Evolutionary conservation across 2,888 invertebrate genomes (phyloP).

Genomic region (Diloba caeruleocephala): DNA sequence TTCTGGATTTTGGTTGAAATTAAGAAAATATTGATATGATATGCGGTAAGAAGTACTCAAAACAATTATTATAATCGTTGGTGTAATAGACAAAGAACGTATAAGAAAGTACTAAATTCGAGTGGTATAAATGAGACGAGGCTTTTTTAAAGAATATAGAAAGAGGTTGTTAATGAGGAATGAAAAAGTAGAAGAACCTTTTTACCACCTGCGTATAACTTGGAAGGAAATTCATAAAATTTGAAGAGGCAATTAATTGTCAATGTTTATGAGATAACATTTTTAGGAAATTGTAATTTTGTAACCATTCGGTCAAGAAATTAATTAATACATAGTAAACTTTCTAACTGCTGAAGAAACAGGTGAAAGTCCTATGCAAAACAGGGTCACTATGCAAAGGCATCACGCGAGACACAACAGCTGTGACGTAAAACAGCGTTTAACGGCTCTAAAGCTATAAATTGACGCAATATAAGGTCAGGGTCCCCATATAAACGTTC

Average conservation of each 20-base stretch:
- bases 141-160: too few species aligned
- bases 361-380: constrained; percentile 81
- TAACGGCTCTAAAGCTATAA: constrained; percentile 85
- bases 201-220: background rate
- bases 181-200: too few species aligned
- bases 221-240: constrained; percentile 32
- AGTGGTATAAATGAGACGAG: too few species aligned
- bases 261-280: constrained; percentile 43
- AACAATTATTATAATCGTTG: too few species aligned
- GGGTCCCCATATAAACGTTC: constrained; percentile 87
- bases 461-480: constrained; percentile 88
- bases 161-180: too few species aligned
- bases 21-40: too few species aligned
- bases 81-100: too few species aligned
- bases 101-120: too few species aligned
- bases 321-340: constrained; percentile 56
- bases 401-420: constrained; percentile 76
- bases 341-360: constrained; percentile 65
- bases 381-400: constrained; percentile 76
- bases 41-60: too few species aligned
- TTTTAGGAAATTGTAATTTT: constrained; percentile 29
- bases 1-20: constrained; percentile 14
- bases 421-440: constrained; percentile 85
- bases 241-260: constrained; percentile 30
- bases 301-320: constrained; percentile 42